Conservation (phyloP, 53 echinoderm and acorn worm genomes). For the Arbacia lixula region DNA sequence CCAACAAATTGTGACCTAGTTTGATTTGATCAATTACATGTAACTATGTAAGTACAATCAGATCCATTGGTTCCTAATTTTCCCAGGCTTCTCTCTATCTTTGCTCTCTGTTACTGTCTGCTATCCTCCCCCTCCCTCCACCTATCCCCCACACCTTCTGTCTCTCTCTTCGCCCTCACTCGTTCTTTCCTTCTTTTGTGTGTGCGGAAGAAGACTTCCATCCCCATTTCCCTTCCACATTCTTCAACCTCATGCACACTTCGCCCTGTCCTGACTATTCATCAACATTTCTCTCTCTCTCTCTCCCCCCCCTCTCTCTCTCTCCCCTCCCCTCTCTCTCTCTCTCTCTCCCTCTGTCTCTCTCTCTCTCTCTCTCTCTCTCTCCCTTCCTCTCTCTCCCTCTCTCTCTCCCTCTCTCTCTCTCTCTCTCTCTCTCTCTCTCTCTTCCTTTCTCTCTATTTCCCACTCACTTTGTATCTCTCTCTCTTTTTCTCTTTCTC, state of each 20-base stretch:
- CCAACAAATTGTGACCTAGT: not conserved
- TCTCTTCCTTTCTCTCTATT: too few species aligned
- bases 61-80: not conserved
- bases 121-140: not conserved
- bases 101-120: not conserved
- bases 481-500: too few species aligned
- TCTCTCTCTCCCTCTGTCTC: not conserved
- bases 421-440: too few species aligned
- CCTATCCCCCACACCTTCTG: not conserved
- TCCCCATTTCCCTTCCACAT: too few species aligned
- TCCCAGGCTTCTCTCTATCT: not conserved
- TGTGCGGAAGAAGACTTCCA: too few species aligned
- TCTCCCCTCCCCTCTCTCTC: not conserved
- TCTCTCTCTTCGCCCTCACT: not conserved
- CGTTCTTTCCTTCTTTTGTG: not conserved
- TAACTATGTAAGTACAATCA: not conserved
- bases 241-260: too few species aligned
- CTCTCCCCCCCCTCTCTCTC: not conserved
- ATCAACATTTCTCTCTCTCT: not conserved
- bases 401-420: too few species aligned
- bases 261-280: too few species aligned
- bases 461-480: too few species aligned
- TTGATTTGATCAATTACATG: not conserved
- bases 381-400: not conserved
- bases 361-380: not conserved